A percentile compares a stretch with the other conserved stretches of the same genome.
phyloP scores from a whole-genome alignment of 2,797 vertebrate species.

The Ctenochaetus hawaiiensis region DNA sequence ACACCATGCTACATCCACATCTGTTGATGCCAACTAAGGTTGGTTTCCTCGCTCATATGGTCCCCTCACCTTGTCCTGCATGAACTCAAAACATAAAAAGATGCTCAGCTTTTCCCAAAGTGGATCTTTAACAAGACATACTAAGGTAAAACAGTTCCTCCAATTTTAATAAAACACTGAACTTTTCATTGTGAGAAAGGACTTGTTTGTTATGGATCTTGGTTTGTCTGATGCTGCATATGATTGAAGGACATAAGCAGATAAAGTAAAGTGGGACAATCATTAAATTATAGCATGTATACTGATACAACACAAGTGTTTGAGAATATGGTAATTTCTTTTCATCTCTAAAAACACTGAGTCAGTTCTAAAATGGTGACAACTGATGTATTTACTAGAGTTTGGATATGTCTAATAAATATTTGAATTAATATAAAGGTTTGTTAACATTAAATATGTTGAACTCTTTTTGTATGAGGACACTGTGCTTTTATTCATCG shows the following conservation, averaged over 20 bases:
- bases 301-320: background rate
- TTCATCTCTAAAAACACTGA: background rate
- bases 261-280: slow-evolving; percentile 4
- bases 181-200: slow-evolving; percentile 14
- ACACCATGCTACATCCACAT: background rate
- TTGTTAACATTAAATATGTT: slow-evolving; percentile 6
- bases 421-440: background rate
- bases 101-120: slow-evolving; percentile 17
- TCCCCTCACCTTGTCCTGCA: background rate
- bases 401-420: background rate
- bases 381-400: background rate
- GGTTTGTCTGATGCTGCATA: slow-evolving; percentile 6
- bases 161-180: background rate
- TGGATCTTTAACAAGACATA: slow-evolving; percentile 9
- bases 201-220: background rate
- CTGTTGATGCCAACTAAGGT: background rate
- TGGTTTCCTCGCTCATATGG: background rate
- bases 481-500: background rate
- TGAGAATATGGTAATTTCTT: background rate
- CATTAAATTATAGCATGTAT: background rate
- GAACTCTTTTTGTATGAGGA: background rate
- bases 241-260: background rate
- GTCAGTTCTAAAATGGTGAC: background rate
- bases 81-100: background rate
- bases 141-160: background rate